Evolutionary conservation across 2,797 vertebrate genomes (phyloP).

Genomic region (Ctenopoma multispine): DNA sequence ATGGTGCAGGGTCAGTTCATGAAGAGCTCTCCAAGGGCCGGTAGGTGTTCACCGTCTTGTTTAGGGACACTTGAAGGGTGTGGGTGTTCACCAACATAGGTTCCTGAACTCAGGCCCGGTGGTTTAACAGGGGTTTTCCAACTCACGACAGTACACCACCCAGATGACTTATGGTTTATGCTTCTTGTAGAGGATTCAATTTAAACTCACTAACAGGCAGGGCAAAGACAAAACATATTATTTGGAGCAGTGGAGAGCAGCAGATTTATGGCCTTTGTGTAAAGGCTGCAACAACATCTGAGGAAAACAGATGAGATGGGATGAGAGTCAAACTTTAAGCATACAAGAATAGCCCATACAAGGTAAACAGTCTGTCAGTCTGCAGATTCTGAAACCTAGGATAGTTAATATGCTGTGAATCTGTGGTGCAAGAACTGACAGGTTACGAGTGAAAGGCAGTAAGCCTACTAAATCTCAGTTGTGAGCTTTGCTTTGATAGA

Average conservation of each 20-base stretch:
- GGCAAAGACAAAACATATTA: slow-evolving; percentile 5
- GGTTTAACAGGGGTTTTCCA: slow-evolving; percentile 59
- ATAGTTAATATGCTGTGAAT: too few relatives aligned
- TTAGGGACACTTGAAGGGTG: slow-evolving; percentile 42
- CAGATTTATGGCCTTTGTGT: slow-evolving; percentile 16
- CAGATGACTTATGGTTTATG: slow-evolving; percentile 30
- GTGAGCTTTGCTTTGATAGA: slow-evolving; percentile 72
- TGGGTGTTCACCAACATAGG: slow-evolving; percentile 51
- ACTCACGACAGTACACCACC: slow-evolving; percentile 24
- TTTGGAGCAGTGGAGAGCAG: slow-evolving; percentile 8
- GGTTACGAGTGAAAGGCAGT: slow-evolving; percentile 45
- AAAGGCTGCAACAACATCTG: slow-evolving; percentile 14
- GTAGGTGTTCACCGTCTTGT: slow-evolving; percentile 46
- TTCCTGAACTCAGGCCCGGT: slow-evolving; percentile 34
- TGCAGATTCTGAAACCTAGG: not conserved
- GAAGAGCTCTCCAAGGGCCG: slow-evolving; percentile 54
- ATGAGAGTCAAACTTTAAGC: not conserved
- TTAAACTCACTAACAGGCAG: slow-evolving; percentile 2
- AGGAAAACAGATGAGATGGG: not conserved
- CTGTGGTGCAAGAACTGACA: slow-evolving; percentile 51
- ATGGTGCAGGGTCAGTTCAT: slow-evolving; percentile 51
- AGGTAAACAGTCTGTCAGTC: too few relatives aligned
- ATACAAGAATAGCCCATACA: not conserved
- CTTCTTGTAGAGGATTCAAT: slow-evolving; percentile 23
- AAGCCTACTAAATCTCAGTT: slow-evolving; percentile 62